Base-by-base conservation (phyloP, 92 coral and sea anemone genomes). In the Pocillopora grandis region DNA sequence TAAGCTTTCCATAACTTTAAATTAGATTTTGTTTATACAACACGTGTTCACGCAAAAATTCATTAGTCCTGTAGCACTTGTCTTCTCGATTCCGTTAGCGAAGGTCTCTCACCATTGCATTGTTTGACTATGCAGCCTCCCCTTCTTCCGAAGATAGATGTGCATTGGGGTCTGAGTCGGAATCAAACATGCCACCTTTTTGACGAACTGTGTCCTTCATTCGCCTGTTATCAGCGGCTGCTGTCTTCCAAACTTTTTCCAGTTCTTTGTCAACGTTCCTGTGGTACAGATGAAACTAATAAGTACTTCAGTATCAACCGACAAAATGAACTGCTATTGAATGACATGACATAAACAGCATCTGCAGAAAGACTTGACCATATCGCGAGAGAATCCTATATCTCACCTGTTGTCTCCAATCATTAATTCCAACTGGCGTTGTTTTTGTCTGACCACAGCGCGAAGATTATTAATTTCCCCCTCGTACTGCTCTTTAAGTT, bases 241-340 rank as follows among this genome's bases (percentile, higher is more conserved):
- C 96, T 21, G 90, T 90, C 71, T 83, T 85, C 93, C 98, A 94
- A 13, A 96, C 92, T 58, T 80, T 58, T 60, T 90, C 98, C 56
- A 96, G 90, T 81, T 94, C 95, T 65, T 92, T 91, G 72, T 96
- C 99, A 57, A 96, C 88, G 80, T 87, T 87, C 82, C 98, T 96
- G 64, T 19, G 12, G 63, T 74, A 69, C 27, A 36, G 57, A 75
- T 76, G 9, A 48, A 15, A 62, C 42, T 70, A 37, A 36, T 36
- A 70, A 31, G 17, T 33, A 33, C 20, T 68, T 19, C 4, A 68
- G 36, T 35, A 13, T 11, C 57, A 14, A n/a, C 18, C 73, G 17
- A 69, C 9, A 73, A 72, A 14, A 20, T 17, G n/a, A 42, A 42
- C 52, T 42, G 52, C 52, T 42, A 42, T 42, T 42, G 52, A 42